These are phyloP conservation scores for Distichodus sexfasciatus DNA, from an alignment of 2,797 vertebrate genomes.

Conservation along the genomic window DNA sequence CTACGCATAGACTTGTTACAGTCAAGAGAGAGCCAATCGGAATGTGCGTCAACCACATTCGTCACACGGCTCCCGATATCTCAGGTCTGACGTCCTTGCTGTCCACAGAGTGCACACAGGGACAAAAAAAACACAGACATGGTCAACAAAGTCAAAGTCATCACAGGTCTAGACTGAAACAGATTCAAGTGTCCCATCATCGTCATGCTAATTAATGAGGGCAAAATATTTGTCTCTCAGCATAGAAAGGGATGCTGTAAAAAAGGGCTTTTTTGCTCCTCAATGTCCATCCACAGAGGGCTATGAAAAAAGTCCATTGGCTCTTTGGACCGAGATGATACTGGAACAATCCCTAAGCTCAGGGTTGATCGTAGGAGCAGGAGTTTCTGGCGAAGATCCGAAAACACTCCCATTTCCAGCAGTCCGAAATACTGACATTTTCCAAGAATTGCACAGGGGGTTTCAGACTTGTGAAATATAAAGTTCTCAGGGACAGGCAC, in stretches of 20 bases:
- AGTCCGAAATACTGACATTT: not conserved
- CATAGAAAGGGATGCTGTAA: conserved; percentile 37
- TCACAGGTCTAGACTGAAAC: conserved; percentile 50
- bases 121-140: conserved; percentile 12
- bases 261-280: conserved; percentile 50
- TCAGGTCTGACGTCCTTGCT: conserved; percentile 59
- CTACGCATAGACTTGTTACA: conserved; percentile 66
- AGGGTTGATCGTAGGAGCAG: not conserved
- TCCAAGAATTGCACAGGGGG: not conserved
- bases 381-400: no score
- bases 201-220: conserved; percentile 57
- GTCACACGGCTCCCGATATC: conserved; percentile 71
- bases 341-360: not conserved
- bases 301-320: not conserved
- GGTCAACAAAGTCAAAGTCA: not conserved
- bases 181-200: conserved; percentile 57
- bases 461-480: not conserved
- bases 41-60: conserved; percentile 65
- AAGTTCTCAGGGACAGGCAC: not conserved
- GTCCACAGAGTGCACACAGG: conserved; percentile 41
- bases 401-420: not conserved
- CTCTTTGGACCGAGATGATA: not conserved
- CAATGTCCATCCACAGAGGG: conserved; percentile 54
- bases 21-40: conserved; percentile 76
- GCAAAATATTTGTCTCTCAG: conserved; percentile 40